These are phyloP conservation scores for Oreochromis tanganicae DNA, from an alignment of 2,113 vertebrate species.

Conservation along the genomic window DNA sequence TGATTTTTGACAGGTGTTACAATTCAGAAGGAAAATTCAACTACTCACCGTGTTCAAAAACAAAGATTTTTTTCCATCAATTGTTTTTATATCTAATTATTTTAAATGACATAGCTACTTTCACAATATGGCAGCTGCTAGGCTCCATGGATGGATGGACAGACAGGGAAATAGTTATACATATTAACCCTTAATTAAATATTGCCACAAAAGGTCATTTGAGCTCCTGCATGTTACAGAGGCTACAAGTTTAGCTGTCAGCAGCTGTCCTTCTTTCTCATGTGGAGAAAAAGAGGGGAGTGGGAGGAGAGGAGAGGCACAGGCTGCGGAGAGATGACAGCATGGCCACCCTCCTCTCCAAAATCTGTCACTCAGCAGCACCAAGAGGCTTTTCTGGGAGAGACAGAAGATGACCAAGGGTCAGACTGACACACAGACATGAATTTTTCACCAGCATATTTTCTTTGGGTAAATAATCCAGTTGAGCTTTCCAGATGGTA, in stretches of 20 bases:
- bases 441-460: constrained; percentile 69
- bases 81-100: background rate
- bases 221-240: background rate
- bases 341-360: constrained; percentile 29
- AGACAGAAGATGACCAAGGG: constrained; percentile 49
- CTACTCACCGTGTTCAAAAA: background rate
- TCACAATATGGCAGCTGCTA: background rate
- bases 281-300: constrained; percentile 23
- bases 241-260: background rate
- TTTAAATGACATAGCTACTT: background rate
- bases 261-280: constrained; percentile 6
- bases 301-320: constrained; percentile 10
- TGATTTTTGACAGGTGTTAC: background rate
- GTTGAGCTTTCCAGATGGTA: constrained; percentile 48
- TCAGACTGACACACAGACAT: constrained; percentile 63
- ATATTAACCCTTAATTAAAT: background rate
- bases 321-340: constrained; percentile 24
- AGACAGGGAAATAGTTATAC: background rate
- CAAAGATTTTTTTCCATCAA: background rate
- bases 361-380: constrained; percentile 59
- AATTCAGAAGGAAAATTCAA: background rate
- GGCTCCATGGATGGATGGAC: background rate
- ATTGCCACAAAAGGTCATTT: background rate
- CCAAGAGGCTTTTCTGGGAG: constrained; percentile 52
- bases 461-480: constrained; percentile 72